Conservation (phyloP, 2,888 invertebrate species). For the Torymus tubicola region DNA sequence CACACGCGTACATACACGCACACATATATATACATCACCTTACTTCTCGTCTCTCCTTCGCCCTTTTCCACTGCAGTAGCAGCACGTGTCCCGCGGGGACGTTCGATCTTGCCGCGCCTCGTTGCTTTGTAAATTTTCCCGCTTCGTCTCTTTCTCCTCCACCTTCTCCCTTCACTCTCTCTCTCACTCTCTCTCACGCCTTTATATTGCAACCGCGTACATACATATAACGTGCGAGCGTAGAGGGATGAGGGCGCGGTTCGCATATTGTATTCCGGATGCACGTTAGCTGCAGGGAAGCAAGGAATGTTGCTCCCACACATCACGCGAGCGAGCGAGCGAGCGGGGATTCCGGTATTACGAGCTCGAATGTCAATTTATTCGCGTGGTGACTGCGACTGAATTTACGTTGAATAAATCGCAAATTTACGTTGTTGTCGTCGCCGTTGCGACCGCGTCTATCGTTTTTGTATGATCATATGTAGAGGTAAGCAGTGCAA, state of each 20-base stretch:
- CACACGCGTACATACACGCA: not conserved
- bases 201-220: not conserved
- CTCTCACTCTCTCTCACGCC: not conserved
- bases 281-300: not conserved
- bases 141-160: conserved; percentile 2
- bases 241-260: not conserved
- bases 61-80: no score
- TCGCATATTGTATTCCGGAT: conserved; percentile 29
- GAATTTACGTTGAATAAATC: no score
- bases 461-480: no score
- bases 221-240: not conserved
- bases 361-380: conserved; percentile 30
- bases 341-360: conserved; percentile 7
- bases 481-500: no score
- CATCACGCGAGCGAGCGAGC: not conserved
- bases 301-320: no score
- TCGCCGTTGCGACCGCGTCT: no score
- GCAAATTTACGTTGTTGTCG: no score
- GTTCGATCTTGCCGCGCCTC: conserved; percentile 18
- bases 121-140: conserved; percentile 20
- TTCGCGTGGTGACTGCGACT: not conserved
- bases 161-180: no score
- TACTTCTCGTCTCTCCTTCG: no score
- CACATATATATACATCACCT: no score
- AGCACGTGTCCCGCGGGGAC: conserved; percentile 3